These are phyloP conservation scores for Drosophila paramelanica DNA, from an alignment of 2,888 invertebrate species.

Conservation along the genomic window DNA sequence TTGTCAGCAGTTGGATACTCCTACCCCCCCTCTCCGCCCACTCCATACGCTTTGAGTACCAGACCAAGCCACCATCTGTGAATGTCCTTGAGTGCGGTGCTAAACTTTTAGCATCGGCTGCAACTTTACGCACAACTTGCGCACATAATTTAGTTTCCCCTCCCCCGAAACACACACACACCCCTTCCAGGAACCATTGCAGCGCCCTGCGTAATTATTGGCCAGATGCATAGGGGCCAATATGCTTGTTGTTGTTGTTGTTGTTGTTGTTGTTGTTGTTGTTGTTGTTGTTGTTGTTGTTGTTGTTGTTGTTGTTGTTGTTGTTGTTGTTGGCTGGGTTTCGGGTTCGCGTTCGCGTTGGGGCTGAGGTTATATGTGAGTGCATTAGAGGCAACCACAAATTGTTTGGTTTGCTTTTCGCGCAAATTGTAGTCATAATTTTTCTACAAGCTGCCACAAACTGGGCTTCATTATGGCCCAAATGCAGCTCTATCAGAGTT, in stretches of 20 bases:
- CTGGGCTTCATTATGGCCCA: slow-evolving; percentile 55
- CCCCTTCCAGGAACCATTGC: neutral
- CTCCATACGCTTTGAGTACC: neutral
- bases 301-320: slow-evolving; percentile 22
- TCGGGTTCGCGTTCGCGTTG: neutral
- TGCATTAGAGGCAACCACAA: slow-evolving; percentile 78
- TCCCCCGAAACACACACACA: neutral
- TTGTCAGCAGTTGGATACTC: slow-evolving; percentile 58
- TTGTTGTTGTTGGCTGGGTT: slow-evolving; percentile 29
- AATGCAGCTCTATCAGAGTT: slow-evolving; percentile 55
- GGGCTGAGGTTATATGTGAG: slow-evolving; percentile 64
- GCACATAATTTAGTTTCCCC: slow-evolving; percentile 64
- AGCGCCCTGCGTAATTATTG: slow-evolving; percentile 68
- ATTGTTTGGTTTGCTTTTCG: slow-evolving; percentile 73
- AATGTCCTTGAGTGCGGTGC: slow-evolving; percentile 70
- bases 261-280: slow-evolving; percentile 22
- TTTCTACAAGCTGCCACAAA: slow-evolving; percentile 48
- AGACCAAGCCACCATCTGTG: neutral
- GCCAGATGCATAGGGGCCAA: slow-evolving; percentile 45
- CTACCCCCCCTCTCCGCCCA: neutral
- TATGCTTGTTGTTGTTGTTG: slow-evolving; percentile 24
- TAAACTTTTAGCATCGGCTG: slow-evolving; percentile 71
- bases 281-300: slow-evolving; percentile 36
- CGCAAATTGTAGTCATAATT: slow-evolving; percentile 76
- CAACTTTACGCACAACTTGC: slow-evolving; percentile 77